Evolutionary conservation across 2,888 invertebrate species (phyloP).

Genomic region (Xestia ashworthii): DNA sequence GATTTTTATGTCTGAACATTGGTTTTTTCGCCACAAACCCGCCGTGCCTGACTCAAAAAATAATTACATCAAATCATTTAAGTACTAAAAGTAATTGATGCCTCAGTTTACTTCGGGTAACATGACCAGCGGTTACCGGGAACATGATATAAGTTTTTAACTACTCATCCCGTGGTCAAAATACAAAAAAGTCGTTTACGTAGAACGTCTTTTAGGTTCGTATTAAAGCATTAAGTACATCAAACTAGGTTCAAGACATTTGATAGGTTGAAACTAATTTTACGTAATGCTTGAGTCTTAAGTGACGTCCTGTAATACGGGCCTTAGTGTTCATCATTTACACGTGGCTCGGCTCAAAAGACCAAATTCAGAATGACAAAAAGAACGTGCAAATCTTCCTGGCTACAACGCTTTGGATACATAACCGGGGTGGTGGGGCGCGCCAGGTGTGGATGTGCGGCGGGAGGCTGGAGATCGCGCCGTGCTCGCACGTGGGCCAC

Average conservation of each 20-base stretch:
- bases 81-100: not conserved
- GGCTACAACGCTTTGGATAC: slow-evolving; percentile 58
- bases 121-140: not conserved
- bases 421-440: slow-evolving; percentile 65
- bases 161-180: not conserved
- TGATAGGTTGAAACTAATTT: not conserved
- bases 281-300: not conserved
- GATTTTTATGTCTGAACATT: slow-evolving; percentile 7
- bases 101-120: not conserved
- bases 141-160: not conserved
- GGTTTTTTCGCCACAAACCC: not conserved
- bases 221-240: not conserved
- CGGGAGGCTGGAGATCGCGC: slow-evolving; percentile 97
- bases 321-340: not conserved
- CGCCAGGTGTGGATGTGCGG: slow-evolving; percentile 99
- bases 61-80: not conserved
- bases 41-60: not conserved
- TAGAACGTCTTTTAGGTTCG: not conserved
- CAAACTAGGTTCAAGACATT: not conserved
- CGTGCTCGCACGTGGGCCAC: slow-evolving; percentile 98
- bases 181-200: not conserved
- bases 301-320: not conserved
- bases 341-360: not conserved
- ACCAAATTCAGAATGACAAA: slow-evolving; percentile 15
- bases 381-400: slow-evolving; percentile 34